Percentiles rank a stretch among this genome's conserved stretches.
phyloP scores from a whole-genome alignment of 2,888 invertebrate genomes.

The Diogma glabrata region DNA sequence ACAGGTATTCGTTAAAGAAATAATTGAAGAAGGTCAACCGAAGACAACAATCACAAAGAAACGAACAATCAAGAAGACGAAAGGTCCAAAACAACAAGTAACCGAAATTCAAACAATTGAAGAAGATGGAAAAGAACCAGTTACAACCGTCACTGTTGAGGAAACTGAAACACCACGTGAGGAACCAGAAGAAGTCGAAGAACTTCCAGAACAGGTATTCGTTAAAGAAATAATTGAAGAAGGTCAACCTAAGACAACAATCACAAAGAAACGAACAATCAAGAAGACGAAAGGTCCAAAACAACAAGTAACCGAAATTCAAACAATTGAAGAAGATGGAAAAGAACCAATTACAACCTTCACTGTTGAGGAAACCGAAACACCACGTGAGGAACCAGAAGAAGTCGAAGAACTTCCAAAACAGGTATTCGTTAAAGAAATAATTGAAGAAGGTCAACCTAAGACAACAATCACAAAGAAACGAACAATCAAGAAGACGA shows the following conservation, averaged over 20 bases:
- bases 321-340: slow-evolving; percentile 30
- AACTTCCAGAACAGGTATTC: slow-evolving; percentile 4
- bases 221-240: slow-evolving; percentile 18
- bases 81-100: slow-evolving; percentile 29
- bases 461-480: slow-evolving; percentile 27
- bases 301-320: slow-evolving; percentile 28
- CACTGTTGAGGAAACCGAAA: slow-evolving; percentile 19
- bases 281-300: slow-evolving; percentile 21
- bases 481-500: slow-evolving; percentile 25
- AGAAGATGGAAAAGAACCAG: slow-evolving; percentile 25
- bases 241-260: slow-evolving; percentile 22
- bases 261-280: slow-evolving; percentile 21
- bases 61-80: slow-evolving; percentile 29
- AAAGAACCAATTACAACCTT: slow-evolving; percentile 29
- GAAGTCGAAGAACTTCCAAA: slow-evolving; percentile 21
- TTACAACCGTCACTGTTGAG: slow-evolving; percentile 24
- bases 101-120: slow-evolving; percentile 32
- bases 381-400: slow-evolving; percentile 13
- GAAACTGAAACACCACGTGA: slow-evolving; percentile 23
- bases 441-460: slow-evolving; percentile 22
- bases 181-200: slow-evolving; percentile 17
- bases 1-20: slow-evolving; percentile 31
- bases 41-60: slow-evolving; percentile 27
- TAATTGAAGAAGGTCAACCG: slow-evolving; percentile 32
- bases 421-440: slow-evolving; percentile 19